Evolutionary conservation across 1,140 invertebrate genomes (phyloP).

Genomic region (Trichogramma pretiosum): DNA sequence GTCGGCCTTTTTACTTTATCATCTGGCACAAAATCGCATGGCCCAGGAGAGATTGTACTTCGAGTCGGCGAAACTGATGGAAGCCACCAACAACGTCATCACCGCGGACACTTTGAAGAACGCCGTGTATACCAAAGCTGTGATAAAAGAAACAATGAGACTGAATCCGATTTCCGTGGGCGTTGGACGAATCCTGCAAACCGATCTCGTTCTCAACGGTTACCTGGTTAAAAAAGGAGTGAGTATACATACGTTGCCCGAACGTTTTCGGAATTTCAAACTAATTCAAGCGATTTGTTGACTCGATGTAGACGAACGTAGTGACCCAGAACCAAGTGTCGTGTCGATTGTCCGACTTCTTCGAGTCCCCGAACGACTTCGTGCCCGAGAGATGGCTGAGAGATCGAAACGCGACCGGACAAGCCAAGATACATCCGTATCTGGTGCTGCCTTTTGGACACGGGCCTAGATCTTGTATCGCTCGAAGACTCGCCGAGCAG

Average conservation of each 20-base stretch:
- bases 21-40: constrained; percentile 63
- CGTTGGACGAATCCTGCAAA: constrained; percentile 66
- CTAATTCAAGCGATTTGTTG: too few species aligned
- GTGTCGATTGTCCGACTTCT: constrained; percentile 62
- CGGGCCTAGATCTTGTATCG: constrained; percentile 79
- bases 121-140: constrained; percentile 66
- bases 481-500: constrained; percentile 78
- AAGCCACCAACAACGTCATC: constrained; percentile 44
- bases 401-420: constrained; percentile 34
- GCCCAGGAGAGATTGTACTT: constrained; percentile 63
- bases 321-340: constrained; percentile 81
- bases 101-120: constrained; percentile 51
- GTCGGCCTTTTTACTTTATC: constrained; percentile 70
- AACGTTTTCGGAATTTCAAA: too few species aligned
- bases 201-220: constrained; percentile 68
- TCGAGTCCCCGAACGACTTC: constrained; percentile 58
- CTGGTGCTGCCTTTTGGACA: constrained; percentile 80
- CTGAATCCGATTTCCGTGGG: constrained; percentile 77
- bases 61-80: constrained; percentile 55
- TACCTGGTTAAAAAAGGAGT: constrained; percentile 80
- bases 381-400: constrained; percentile 69
- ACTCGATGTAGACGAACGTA: constrained; percentile 64
- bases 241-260: constrained; percentile 43
- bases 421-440: constrained; percentile 59
- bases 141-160: constrained; percentile 75